Base-by-base conservation (phyloP, 2,888 invertebrate species). In the Steromphala cineraria region DNA sequence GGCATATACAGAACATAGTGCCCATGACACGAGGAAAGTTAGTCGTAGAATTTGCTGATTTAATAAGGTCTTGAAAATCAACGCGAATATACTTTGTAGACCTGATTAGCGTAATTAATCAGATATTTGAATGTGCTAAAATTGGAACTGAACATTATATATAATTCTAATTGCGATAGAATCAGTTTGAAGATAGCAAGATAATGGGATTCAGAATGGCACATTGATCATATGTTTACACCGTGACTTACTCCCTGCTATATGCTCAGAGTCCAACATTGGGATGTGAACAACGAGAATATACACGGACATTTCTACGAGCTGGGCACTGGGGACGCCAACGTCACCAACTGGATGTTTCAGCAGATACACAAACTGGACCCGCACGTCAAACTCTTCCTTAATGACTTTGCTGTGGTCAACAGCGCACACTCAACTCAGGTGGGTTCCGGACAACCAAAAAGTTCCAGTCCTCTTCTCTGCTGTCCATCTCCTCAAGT, bases 211-310 rank as follows among this genome's bases (percentile, higher is more conserved):
- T 36, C 2, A 36, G 2, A 36, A 7, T 36, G 36, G 7, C 36
- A 36, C 36, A 36, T 36, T 36, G 36, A 2, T 7, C 2, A 36
- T 36, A 36, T 36, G 36, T 36, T 4, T 36, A 36, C 7, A 36
- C 36, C 36, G 46, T 8, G 13, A 46, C 46, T 46, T 10, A 5
- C 46, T 10, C 10, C 5, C 4, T 46, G 46, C 13, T 46, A 13
- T 46, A 71, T 17, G 40, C 53, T 24, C 67, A 89, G 89, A 46
- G 80, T 88, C 13, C 82, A 85, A 71, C 88, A 88, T 75, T 89
- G 87, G 89, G 89, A 89, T 78, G 89, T 89, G 2, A 89, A 89
- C 81, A 89, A 89, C 71, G 89, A 89, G 53, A 85, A 87, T 76
- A 28, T 86, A 8, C 86, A 87, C 71, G 87, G 86, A 5, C 84